Base-by-base conservation (phyloP, 2,797 vertebrate genomes). In the Myoxocephalus aenaeus region DNA sequence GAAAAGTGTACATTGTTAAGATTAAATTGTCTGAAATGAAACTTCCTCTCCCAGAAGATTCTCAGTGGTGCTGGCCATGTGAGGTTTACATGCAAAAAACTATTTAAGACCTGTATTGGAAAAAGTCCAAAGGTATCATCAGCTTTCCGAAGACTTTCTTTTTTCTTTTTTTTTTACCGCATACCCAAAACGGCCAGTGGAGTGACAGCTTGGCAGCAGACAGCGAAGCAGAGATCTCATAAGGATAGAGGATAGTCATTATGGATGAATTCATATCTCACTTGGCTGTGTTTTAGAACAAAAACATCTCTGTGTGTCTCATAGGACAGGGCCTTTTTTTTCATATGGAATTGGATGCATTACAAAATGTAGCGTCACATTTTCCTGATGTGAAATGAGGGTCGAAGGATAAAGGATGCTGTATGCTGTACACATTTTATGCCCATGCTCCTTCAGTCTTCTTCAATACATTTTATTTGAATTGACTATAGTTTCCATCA, bases 181-280 rank as follows among this genome's bases (percentile, higher is more conserved):
- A 66, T 70, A 79, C 80, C 86, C 73, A 82, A 86, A 86, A 87
- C 7, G 34, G 64, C 78, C 74, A 75, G 81, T 82, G 74, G 77
- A 80, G 34, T 74, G 77, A 81, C 83, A 79, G 80, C 73, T 88
- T 90, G 89, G 90, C 84, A 82, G 81, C 22, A 29, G 27, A 27
- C 46, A 62, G 66, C 17, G 15, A 12, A 76, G 48, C 66, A 66
- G 44, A 85, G 82, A 89, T 87, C 90, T 87, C 72, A 75, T 67
- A 75, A 80, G 75, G 84, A 93, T 87, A 83, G 87, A 79, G 67
- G 65, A 74, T 46, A 69, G 71, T 86, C 83, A 72, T 82, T 87
- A 70, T 69, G 75, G 80, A 59, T 70, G 67, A 75, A 80, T 48
- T 81, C 42, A 76, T 73, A 65, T 65, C 65, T 81, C 25, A 73